phyloP scores from a whole-genome alignment of 2,113 vertebrate genomes.

The Dipodomys spectabilis region DNA sequence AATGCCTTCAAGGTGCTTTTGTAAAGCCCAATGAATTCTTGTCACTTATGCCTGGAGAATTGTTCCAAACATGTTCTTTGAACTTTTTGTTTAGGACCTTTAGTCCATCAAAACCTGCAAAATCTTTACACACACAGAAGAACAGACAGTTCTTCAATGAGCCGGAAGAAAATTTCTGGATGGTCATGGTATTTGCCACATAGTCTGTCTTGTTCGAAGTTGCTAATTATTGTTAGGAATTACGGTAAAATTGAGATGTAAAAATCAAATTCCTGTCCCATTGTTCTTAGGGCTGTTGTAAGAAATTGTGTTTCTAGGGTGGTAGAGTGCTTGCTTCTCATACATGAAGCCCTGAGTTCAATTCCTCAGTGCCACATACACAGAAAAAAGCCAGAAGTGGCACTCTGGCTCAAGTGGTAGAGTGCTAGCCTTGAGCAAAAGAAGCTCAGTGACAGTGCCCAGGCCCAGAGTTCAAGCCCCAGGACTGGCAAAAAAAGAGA shows the following conservation, averaged over 20 bases:
- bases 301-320: neutral
- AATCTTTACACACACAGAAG: constrained; percentile 98
- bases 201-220: constrained; percentile 60
- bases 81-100: constrained; percentile 92
- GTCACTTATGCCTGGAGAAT: neutral
- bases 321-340: too few relatives aligned
- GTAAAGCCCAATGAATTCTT: neutral
- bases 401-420: too few relatives aligned
- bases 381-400: too few relatives aligned
- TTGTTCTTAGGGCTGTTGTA: constrained; percentile 38
- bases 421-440: too few relatives aligned
- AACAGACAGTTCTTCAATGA: constrained; percentile 99
- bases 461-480: too few relatives aligned
- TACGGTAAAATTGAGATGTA: constrained; percentile 11
- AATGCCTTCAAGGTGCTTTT: constrained; percentile 33
- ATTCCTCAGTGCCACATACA: too few relatives aligned
- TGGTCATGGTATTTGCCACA: constrained; percentile 94
- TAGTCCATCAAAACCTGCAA: constrained; percentile 97
- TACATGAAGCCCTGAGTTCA: too few relatives aligned
- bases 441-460: too few relatives aligned
- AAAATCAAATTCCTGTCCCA: constrained; percentile 15
- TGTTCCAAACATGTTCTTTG: constrained; percentile 7
- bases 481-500: too few relatives aligned
- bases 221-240: neutral
- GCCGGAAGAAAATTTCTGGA: constrained; percentile 98